A percentile compares a stretch with the other conserved stretches of the same genome.
These are phyloP conservation scores for Aquatica leii DNA, from an alignment of 2,888 invertebrate genomes.

Conservation along the genomic window DNA sequence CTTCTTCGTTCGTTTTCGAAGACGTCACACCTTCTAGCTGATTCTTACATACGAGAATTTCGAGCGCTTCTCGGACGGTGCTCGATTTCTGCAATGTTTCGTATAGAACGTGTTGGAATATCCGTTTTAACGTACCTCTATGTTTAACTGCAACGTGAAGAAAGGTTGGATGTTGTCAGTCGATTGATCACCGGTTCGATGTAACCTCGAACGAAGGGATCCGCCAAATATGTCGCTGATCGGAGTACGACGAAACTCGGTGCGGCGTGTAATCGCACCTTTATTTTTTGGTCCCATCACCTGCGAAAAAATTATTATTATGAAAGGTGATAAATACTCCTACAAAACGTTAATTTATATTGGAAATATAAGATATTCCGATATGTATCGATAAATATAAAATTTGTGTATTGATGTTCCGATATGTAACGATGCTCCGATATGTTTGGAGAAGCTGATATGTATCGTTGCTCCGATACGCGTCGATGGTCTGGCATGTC, in stretches of 20 bases:
- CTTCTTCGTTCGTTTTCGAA: constrained; percentile 80
- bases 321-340: no score
- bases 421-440: no score
- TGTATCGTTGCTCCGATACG: no score
- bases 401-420: no score
- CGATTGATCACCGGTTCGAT: constrained; percentile 75
- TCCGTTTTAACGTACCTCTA: no score
- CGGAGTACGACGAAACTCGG: constrained; percentile 84
- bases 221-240: constrained; percentile 94
- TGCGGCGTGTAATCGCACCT: constrained; percentile 86
- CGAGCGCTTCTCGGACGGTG: constrained; percentile 87
- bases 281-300: constrained; percentile 89
- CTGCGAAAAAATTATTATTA: constrained; percentile 57
- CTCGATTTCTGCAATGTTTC: constrained; percentile 80
- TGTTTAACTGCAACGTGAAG: constrained; percentile 93
- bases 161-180: constrained; percentile 96
- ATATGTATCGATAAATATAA: background rate
- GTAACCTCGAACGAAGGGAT: constrained; percentile 84
- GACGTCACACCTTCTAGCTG: constrained; percentile 87
- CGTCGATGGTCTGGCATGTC: no score
- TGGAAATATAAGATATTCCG: background rate
- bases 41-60: constrained; percentile 84
- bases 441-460: no score
- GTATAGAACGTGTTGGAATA: no score
- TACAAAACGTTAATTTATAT: background rate